These are phyloP conservation scores for Brachyistius frenatus DNA, from an alignment of 2,113 vertebrate species.

Conservation along the genomic window DNA sequence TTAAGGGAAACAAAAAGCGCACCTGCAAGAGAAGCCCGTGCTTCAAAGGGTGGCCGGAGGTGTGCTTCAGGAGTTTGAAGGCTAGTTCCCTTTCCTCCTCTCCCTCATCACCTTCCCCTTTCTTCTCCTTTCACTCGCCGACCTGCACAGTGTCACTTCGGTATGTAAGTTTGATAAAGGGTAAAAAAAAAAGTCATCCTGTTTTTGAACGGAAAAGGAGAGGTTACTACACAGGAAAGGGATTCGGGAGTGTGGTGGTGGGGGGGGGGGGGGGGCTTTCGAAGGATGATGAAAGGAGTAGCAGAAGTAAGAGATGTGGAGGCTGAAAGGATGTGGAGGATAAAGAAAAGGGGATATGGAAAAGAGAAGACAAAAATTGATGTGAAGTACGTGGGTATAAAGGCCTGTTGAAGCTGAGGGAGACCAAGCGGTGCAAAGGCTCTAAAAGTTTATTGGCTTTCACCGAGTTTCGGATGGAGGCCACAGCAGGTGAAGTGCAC, in stretches of 20 bases:
- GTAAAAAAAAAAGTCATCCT: slow-evolving; percentile 58
- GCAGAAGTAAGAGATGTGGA: slow-evolving; percentile 40
- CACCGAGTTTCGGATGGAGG: slow-evolving; percentile 58
- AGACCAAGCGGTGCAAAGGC: slow-evolving; percentile 42
- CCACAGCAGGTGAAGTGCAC: slow-evolving; percentile 56
- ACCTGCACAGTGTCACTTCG: slow-evolving; percentile 33
- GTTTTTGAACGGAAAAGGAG: slow-evolving; percentile 20
- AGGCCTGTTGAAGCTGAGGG: slow-evolving; percentile 40
- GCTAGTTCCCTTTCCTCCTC: slow-evolving; percentile 49
- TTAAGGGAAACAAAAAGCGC: slow-evolving; percentile 47
- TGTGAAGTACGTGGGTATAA: slow-evolving; percentile 47
- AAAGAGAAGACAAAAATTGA: slow-evolving; percentile 30
- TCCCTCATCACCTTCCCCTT: slow-evolving; percentile 48
- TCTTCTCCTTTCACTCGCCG: slow-evolving; percentile 30
- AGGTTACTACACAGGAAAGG: slow-evolving; percentile 29
- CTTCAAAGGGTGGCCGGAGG: slow-evolving; percentile 70
- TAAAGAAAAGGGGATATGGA: slow-evolving; percentile 18
- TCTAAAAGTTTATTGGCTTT: slow-evolving; percentile 59
- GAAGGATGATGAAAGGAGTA: slow-evolving; percentile 50
- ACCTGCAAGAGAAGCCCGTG: slow-evolving; percentile 23
- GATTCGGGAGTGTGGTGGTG: slow-evolving; percentile 1
- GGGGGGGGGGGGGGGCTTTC: not conserved
- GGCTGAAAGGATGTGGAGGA: slow-evolving; percentile 36
- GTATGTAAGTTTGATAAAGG: slow-evolving; percentile 64
- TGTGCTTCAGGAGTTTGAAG: slow-evolving; percentile 54